Evolutionary conservation across 2,113 vertebrate genomes (phyloP), one percentile per base, ranked within the genome.

Genomic region (Phoenicopterus ruber): DNA sequence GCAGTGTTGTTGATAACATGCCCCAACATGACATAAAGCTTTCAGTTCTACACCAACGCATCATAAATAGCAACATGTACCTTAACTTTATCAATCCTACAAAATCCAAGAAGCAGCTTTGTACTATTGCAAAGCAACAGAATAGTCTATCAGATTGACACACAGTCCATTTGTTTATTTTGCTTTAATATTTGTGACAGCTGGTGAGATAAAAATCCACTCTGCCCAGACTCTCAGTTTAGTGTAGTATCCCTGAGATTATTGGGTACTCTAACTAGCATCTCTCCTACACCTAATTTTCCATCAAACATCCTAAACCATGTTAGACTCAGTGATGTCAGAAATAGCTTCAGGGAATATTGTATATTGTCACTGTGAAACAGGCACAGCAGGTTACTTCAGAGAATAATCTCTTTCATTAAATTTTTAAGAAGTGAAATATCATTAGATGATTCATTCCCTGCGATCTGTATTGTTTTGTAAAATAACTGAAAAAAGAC

Each of bases 361-460:
- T 69, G 47, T 82, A 44, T 49, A 78, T 40, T 95, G 72, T 66
- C 74, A 92, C 50, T 62, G 25, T 58, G 74, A 88, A 95, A 93
- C 32, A 73, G 29, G n/a, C 92, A 96, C 76, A 92, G 96, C 76
- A 88, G 76, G 88, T 88, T 94, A 83, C 72, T 95, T 94, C 47
- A 92, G 67, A 81, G 59, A 93, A 96, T 91, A 96, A 97, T 86
- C 69, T 78, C 72, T 88, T 93, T 86, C 95, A 96, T 86, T 92
- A 93, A 81, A 86, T 79, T 92, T 93, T 96, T 74, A 91, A 79
- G 88, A 94, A 82, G 47, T 20, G 36, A 91, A 94, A 67, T 90
- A 95, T 78, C 72, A 84, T 87, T 79, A 96, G 73, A 65, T 76
- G 82, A 94, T 92, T 96, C 63, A 91, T 49, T 82, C 94, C 31